Conservation (phyloP, 2,888 invertebrate genomes). For the Cheilosia impressa region DNA sequence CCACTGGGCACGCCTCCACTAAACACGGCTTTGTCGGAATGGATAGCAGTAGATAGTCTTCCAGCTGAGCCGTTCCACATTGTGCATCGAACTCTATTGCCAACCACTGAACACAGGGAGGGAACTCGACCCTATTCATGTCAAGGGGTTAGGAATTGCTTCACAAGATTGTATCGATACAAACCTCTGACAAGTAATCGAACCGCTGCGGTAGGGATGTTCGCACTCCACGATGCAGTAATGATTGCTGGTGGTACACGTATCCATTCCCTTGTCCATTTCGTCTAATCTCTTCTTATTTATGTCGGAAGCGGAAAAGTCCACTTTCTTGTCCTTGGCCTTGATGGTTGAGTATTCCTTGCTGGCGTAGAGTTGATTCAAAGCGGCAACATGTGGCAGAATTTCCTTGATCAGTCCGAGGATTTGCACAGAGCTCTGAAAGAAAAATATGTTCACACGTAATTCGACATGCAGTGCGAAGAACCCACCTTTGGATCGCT, state of each 20-base stretch:
- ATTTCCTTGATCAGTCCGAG: conserved; percentile 94
- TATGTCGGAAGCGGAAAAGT: conserved; percentile 60
- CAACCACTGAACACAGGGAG: conserved; percentile 94
- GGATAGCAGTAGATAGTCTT: conserved; percentile 92
- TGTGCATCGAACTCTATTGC: conserved; percentile 96
- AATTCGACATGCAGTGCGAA: background rate
- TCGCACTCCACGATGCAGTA: conserved; percentile 97
- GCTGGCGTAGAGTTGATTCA: conserved; percentile 87
- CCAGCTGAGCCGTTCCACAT: conserved; percentile 96
- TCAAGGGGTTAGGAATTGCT: background rate
- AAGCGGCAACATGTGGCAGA: conserved; percentile 93
- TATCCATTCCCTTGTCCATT: conserved; percentile 78
- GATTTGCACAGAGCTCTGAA: conserved; percentile 92
- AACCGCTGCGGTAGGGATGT: conserved; percentile 96
- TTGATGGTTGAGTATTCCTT: conserved; percentile 78
- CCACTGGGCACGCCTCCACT: conserved; percentile 73
- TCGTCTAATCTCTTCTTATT: conserved; percentile 78
- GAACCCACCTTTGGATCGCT: conserved; percentile 91
- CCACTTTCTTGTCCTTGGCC: conserved; percentile 60
- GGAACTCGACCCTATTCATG: conserved; percentile 89
- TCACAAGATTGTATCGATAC: background rate
- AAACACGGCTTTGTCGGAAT: conserved; percentile 84
- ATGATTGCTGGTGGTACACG: conserved; percentile 91
- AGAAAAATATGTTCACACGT: background rate
- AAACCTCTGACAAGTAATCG: conserved; percentile 92